Conservation (phyloP, 2,113 vertebrate genomes). For the Aythya baeri region DNA sequence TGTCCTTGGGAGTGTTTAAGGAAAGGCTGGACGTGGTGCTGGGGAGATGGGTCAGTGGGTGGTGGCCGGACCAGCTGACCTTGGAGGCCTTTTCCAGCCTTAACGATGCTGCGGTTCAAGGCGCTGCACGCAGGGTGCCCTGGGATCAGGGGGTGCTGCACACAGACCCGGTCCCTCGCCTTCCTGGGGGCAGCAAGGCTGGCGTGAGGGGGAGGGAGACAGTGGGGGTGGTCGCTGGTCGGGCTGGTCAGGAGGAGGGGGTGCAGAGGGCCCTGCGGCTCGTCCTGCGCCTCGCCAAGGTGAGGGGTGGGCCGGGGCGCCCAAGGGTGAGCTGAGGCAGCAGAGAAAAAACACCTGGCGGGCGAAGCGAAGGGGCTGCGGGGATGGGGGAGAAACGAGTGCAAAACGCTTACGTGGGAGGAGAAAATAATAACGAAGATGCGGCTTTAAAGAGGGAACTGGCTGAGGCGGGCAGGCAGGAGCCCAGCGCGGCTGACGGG, state of each 20-base stretch:
- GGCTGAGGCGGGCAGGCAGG: too few relatives aligned
- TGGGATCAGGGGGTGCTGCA: too few relatives aligned
- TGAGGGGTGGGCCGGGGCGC: neutral
- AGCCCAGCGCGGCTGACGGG: too few relatives aligned
- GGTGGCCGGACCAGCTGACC: too few relatives aligned
- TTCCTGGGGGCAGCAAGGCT: neutral
- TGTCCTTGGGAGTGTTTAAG: too few relatives aligned
- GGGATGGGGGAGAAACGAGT: neutral
- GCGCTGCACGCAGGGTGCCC: too few relatives aligned
- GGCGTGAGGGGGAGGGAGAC: neutral
- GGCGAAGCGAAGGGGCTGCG: neutral
- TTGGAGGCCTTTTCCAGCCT: too few relatives aligned
- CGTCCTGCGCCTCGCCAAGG: neutral
- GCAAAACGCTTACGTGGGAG: neutral
- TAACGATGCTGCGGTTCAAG: too few relatives aligned
- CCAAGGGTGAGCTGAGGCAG: neutral
- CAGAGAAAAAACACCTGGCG: neutral
- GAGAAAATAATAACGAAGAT: neutral
- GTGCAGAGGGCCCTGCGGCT: rapidly evolving
- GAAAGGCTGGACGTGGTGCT: too few relatives aligned
- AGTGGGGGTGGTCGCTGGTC: too few relatives aligned
- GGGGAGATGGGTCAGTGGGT: too few relatives aligned
- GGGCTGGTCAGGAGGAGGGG: neutral
- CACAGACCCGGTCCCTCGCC: too few relatives aligned
- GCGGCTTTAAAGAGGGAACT: neutral